Base-by-base conservation (phyloP, 1,140 invertebrate species). In the Lepidotrigona ventralis region DNA sequence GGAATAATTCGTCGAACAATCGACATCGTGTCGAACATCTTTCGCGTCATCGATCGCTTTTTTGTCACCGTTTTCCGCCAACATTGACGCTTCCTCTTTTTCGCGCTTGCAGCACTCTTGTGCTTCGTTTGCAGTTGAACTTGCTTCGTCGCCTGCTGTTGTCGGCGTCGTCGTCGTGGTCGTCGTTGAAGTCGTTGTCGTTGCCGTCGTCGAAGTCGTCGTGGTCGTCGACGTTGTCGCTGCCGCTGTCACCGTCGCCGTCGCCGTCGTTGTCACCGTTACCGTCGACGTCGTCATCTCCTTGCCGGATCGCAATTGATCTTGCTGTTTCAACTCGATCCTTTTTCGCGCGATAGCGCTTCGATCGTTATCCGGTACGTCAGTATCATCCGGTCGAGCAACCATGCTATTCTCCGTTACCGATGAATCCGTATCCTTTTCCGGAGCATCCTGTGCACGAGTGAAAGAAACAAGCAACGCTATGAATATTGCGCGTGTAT, bases 351-450 rank as follows among this genome's bases (percentile, higher is more conserved):
- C 87, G 23, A 74, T 85, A 19, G 87, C 86, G 23, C 88, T 87
- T 56, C 91, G 86, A 72, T 93, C 93, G 63, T 94, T 94, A 66
- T 94, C 92, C 21, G 92, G 93, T 33, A 91, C 86, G 19, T 87
- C 14, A 46, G 72, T 19, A 23, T 81, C 72, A 23, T 39, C 17
- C 29, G 33, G 23, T 79, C 53, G 63, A 78, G 81, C 33, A 46
- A 66, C 74, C 11, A 21, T 79, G 60, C 15, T 80, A 19, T 70
- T 58, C 33, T 89, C 86, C 12, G 60, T 53, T 33, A 91, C 84
- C 64, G 80, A 86, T 17, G 90, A 92, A 73, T 93, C 89, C 15
- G 80, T 91, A 29, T 93, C 91, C 64, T 93, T 93, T 69, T 93
- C 92, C 53, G 80, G 90, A 29, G 86, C 83, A 64, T 91, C 89